phyloP scores from a whole-genome alignment of 2,113 vertebrate species.

The Canis aureus region DNA sequence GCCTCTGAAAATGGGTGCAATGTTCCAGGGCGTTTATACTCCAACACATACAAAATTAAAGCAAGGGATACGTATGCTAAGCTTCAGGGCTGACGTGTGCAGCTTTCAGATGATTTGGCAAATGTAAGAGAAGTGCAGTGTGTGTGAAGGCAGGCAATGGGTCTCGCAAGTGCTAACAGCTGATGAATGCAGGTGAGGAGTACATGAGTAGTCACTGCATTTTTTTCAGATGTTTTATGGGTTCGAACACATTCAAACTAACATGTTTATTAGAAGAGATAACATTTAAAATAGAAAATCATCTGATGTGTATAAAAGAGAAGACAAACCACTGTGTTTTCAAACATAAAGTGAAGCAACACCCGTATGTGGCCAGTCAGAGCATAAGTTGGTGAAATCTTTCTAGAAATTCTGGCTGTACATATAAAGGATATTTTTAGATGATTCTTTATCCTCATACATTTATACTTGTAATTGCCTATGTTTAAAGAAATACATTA shows the following conservation, averaged over 20 bases:
- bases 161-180: not conserved
- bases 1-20: not conserved
- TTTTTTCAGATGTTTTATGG: not conserved
- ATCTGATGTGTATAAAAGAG: not conserved
- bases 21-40: not conserved
- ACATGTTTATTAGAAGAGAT: not conserved
- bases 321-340: not conserved
- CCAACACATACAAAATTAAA: not conserved
- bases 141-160: not conserved
- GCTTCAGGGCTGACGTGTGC: not conserved
- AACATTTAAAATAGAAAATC: not conserved
- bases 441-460: not conserved
- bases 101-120: not conserved
- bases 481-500: not conserved
- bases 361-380: not conserved
- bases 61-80: not conserved
- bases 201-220: not conserved
- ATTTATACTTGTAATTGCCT: not conserved
- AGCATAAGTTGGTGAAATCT: not conserved
- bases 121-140: not conserved
- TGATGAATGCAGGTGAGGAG: no score
- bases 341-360: not conserved
- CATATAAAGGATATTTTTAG: not conserved
- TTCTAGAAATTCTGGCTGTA: not conserved
- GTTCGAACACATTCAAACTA: not conserved